Conservation (phyloP, 2,113 vertebrate species). For the Corydoras maculifer region DNA sequence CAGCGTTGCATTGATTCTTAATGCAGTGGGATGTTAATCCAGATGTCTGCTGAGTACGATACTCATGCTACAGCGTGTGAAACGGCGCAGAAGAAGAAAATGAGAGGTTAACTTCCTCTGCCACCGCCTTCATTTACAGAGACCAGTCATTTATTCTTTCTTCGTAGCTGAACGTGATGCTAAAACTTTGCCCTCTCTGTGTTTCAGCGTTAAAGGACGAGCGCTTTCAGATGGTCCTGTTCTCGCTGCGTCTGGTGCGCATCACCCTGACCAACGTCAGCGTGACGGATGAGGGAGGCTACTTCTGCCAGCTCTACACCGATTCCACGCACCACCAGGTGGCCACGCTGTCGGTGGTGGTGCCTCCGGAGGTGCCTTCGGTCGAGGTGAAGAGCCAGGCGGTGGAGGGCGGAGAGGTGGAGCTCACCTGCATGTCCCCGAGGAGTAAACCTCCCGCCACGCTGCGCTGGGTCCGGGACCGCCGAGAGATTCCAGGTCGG, state of each 20-base stretch:
- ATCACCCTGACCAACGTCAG: slow-evolving; percentile 79
- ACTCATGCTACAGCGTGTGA: too few relatives aligned
- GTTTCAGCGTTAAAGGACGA: slow-evolving; percentile 81
- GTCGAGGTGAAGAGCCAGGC: slow-evolving; percentile 80
- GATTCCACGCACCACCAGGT: slow-evolving; percentile 87
- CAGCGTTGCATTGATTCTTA: too few relatives aligned
- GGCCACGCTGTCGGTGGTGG: slow-evolving; percentile 78
- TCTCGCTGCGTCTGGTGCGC: slow-evolving; percentile 74
- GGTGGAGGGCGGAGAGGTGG: slow-evolving; percentile 79
- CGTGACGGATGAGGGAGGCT: slow-evolving; percentile 82
- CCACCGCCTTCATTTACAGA: too few relatives aligned
- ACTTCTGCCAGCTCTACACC: slow-evolving; percentile 89
- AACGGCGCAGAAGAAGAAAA: too few relatives aligned
- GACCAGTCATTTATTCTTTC: too few relatives aligned
- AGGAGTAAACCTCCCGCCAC: slow-evolving; percentile 77
- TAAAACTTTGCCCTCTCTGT: not conserved
- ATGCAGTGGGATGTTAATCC: too few relatives aligned
- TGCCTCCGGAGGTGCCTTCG: slow-evolving; percentile 74
- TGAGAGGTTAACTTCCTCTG: too few relatives aligned
- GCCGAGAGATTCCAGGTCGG: slow-evolving; percentile 75
- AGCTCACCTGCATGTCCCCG: slow-evolving; percentile 75
- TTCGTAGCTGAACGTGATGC: not conserved
- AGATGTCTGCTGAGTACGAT: too few relatives aligned
- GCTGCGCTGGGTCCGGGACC: slow-evolving; percentile 77
- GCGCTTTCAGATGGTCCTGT: slow-evolving; percentile 83